Evolutionary conservation across 1,140 invertebrate genomes (phyloP).

Genomic region (Ridgeia piscesae): DNA sequence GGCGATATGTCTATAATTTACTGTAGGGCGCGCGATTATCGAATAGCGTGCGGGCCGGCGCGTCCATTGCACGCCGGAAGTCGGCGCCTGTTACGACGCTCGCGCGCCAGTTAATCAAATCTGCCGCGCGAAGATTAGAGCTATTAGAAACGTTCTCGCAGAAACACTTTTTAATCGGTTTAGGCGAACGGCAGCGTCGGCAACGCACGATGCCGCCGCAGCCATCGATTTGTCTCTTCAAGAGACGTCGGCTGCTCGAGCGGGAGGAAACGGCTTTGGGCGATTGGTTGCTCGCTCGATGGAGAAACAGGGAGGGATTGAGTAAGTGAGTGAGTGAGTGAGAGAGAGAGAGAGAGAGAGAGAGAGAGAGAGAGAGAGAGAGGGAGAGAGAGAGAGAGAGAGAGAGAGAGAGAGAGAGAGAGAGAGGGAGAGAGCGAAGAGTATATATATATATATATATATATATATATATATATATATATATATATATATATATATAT

Average conservation of each 20-base stretch:
- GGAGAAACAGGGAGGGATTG: too few relatives aligned
- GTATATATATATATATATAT: too few relatives aligned
- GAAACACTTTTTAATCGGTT: slow-evolving; percentile 6
- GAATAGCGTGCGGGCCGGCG: not conserved
- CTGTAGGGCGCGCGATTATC: not conserved
- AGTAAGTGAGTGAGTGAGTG: too few relatives aligned
- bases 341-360: too few relatives aligned
- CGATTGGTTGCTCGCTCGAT: too few relatives aligned
- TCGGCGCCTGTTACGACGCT: not conserved
- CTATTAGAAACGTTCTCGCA: slow-evolving; percentile 5
- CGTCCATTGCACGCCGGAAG: not conserved
- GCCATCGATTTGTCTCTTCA: not conserved
- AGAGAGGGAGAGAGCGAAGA: too few relatives aligned
- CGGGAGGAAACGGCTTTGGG: too few relatives aligned
- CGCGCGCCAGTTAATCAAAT: not conserved
- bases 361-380: too few relatives aligned
- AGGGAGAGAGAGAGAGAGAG: too few relatives aligned
- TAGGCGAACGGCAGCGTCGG: not conserved
- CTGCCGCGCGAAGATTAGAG: not conserved
- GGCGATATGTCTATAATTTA: not conserved
- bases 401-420: too few relatives aligned
- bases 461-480: too few relatives aligned
- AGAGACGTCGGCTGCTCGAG: not conserved
- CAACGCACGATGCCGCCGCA: not conserved
- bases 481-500: too few relatives aligned